These are phyloP conservation scores for Perognathus longimembris DNA, from an alignment of 2,113 vertebrate genomes.

Conservation along the genomic window DNA sequence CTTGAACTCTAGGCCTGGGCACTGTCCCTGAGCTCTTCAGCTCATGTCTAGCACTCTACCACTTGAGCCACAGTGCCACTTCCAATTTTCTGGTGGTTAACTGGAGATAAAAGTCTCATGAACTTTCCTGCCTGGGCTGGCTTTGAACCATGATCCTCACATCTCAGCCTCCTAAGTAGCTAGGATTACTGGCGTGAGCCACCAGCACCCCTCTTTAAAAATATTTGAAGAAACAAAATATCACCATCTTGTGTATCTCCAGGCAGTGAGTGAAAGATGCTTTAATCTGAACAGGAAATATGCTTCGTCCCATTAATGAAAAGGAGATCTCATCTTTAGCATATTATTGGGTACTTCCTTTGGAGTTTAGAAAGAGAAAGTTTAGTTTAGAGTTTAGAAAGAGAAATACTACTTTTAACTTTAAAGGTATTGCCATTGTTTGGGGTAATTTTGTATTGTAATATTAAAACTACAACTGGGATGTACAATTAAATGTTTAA, in stretches of 20 bases:
- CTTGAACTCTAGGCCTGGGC: no score
- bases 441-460: background rate
- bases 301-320: background rate
- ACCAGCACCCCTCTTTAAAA: no score
- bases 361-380: conserved; percentile 28
- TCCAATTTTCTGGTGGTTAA: no score
- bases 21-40: no score
- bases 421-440: conserved; percentile 20
- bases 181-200: no score
- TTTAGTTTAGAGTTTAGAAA: conserved; percentile 14
- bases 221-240: conserved; percentile 31
- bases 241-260: background rate
- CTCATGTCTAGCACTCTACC: no score
- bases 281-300: background rate
- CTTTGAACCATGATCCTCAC: no score
- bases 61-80: no score
- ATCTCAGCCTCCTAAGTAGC: no score
- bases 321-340: conserved; percentile 24
- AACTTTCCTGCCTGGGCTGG: no score
- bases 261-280: background rate
- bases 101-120: no score
- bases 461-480: conserved; percentile 59
- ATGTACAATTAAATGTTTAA: no score
- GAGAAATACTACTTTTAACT: conserved; percentile 44
- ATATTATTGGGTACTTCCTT: background rate